phyloP scores from a whole-genome alignment of 1,140 invertebrate species.

The Oppia nitens region DNA sequence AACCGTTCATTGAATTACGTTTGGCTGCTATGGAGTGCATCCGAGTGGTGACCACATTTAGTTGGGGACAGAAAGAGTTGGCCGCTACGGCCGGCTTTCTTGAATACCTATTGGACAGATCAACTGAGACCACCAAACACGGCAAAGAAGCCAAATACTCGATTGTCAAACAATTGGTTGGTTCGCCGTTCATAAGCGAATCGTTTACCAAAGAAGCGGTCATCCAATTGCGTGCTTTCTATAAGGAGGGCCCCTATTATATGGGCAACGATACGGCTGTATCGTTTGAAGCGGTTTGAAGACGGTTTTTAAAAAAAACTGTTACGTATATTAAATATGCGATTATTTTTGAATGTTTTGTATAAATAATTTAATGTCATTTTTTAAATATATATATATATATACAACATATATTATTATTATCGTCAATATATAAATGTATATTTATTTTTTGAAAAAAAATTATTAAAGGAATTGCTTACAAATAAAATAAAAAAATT shows the following conservation, averaged over 20 bases:
- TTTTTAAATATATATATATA: no score
- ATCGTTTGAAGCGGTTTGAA: slow-evolving; percentile 9
- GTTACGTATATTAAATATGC: no score
- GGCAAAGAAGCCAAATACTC: slow-evolving; percentile 49
- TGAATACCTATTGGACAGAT: slow-evolving; percentile 54
- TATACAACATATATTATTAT: no score
- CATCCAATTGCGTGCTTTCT: slow-evolving; percentile 42
- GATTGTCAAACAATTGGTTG: slow-evolving; percentile 43
- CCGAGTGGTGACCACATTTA: slow-evolving; percentile 33
- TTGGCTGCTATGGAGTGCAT: slow-evolving; percentile 36
- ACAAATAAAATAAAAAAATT: no score
- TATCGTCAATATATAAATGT: no score
- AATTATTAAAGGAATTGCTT: no score
- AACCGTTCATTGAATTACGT: slow-evolving; percentile 44
- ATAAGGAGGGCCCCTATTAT: slow-evolving; percentile 52
- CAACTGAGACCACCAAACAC: slow-evolving; percentile 45
- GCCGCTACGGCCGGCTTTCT: slow-evolving; percentile 42
- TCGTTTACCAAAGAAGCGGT: slow-evolving; percentile 45
- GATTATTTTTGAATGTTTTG: no score
- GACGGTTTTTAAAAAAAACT: no score
- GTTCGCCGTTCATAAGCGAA: slow-evolving; percentile 34
- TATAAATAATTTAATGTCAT: no score
- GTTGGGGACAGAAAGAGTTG: slow-evolving; percentile 45
- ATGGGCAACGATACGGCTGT: slow-evolving; percentile 24
- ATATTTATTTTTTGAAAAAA: no score